phyloP scores from a whole-genome alignment of 2,797 vertebrate genomes.

The Poeciliopsis turneri region DNA sequence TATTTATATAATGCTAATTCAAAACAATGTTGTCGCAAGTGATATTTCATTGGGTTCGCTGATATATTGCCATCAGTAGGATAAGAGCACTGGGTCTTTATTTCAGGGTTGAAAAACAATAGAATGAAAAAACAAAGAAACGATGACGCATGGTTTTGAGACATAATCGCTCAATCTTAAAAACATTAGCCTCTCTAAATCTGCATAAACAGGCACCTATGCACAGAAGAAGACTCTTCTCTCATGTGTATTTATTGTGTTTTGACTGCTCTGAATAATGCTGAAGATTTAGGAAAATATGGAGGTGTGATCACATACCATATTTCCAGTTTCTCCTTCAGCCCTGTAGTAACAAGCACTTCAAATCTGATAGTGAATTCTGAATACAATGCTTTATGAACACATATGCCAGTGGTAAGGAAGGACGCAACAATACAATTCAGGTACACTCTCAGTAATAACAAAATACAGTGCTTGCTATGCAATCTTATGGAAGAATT shows the following conservation, averaged over 20 bases:
- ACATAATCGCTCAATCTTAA: background rate
- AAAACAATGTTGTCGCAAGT: too few species aligned
- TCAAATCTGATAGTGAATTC: background rate
- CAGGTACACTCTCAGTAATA: too few species aligned
- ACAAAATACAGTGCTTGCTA: too few species aligned
- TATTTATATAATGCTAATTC: too few species aligned
- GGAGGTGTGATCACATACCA: conserved; percentile 64
- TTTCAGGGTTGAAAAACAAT: background rate
- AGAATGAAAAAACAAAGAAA: conserved; percentile 4
- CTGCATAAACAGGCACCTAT: conserved; percentile 13
- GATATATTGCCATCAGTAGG: background rate
- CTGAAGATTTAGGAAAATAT: conserved; percentile 62
- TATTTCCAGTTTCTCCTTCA: conserved; percentile 49
- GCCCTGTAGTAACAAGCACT: background rate
- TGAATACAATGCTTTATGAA: background rate
- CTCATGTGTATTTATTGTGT: conserved; percentile 68
- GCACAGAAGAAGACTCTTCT: conserved; percentile 57
- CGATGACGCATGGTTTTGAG: conserved; percentile 11
- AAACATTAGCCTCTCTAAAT: background rate
- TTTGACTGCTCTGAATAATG: conserved; percentile 61
- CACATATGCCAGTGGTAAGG: background rate
- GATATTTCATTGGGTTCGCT: too few species aligned
- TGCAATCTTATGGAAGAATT: too few species aligned
- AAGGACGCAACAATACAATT: too few species aligned
- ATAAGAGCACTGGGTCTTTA: background rate